Conservation (phyloP, 1,140 invertebrate genomes). For the Hypothenemus hampei region DNA sequence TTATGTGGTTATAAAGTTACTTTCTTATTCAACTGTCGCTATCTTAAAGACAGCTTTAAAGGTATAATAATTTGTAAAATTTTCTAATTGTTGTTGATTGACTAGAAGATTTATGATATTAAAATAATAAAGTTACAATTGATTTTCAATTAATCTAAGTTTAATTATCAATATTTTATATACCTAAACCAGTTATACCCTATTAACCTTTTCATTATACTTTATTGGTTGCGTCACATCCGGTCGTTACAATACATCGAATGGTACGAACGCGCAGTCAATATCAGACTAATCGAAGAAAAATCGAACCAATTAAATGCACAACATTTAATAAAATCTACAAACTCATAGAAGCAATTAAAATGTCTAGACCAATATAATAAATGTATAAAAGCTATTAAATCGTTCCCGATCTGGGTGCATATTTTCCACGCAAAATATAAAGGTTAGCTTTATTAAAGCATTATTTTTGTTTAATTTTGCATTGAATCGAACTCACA, state of each 20-base stretch:
- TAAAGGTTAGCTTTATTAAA: neutral
- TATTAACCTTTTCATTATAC: slow-evolving; percentile 12
- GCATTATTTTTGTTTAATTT: too few species aligned
- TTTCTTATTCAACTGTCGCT: too few species aligned
- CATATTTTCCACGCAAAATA: neutral
- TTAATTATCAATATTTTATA: slow-evolving; percentile 2
- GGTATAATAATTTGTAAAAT: too few species aligned
- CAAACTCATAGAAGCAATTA: slow-evolving; percentile 21
- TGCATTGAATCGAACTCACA: too few species aligned
- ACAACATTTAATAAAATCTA: slow-evolving; percentile 12
- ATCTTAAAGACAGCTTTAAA: too few species aligned
- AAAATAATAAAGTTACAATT: too few species aligned
- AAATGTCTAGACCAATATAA: slow-evolving; percentile 28
- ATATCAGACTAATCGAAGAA: slow-evolving; percentile 1
- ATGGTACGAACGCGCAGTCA: neutral
- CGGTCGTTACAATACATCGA: neutral
- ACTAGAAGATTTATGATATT: too few species aligned
- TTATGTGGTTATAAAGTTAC: too few species aligned
- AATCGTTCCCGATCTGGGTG: neutral
- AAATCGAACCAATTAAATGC: slow-evolving; percentile 15
- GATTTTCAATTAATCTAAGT: neutral
- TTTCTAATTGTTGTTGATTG: too few species aligned
- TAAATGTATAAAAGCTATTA: slow-evolving; percentile 16
- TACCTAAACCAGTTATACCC: neutral
- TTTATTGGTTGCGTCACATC: slow-evolving; percentile 4